Evolutionary conservation across 2,113 vertebrate species (phyloP), one percentile per base, ranked within the genome.

Genomic region (Peromyscus maniculatus): DNA sequence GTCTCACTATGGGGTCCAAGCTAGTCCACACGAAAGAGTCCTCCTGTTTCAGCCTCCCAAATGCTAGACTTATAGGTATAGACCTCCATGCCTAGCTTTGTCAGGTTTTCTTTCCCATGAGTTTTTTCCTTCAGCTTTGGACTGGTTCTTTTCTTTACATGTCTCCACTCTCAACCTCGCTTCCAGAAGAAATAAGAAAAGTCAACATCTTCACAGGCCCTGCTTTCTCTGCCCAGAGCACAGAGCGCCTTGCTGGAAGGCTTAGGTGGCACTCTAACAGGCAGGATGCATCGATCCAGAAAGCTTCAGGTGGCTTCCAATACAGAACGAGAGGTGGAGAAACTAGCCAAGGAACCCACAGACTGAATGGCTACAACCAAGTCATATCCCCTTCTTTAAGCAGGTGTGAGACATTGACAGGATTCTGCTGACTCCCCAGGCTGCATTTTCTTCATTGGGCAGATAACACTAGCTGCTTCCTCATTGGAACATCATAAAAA

Each of bases 91-190:
- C 15, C 36, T 91, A 43, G 46, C 71, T 87, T 94, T 59, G 87
- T 15, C 78, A 78, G 84, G 46, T 88, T 57, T 94, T 88, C 26
- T 46, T 13, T 78, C 16, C 46, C 36, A 24, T 95, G 57, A 93
- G 49, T 49, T 72, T 59, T 92, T 19, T 80, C 55, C 52, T 59
- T 15, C 90, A 57, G 89, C 33, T 36, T 82, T 82, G 59, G 91
- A 5, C 74, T n/a, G 4, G 16, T 92, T 82, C 26, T 75, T 80
- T 59, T 91, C 52, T 95, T 95, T 86, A 64, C 64, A 9, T 93
- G 46, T 67, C 16, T 66, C 79, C 67, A 1, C 57, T 87, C 24
- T 88, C 79, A 62, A 49, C 2, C 75, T 43, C 21, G 16, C 43
- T 57, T 31, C 33, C 79, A 72, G 28, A 62, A 49, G 67, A 92